Base-by-base conservation (phyloP, 2,797 vertebrate genomes). In the Galaxias olidus region DNA sequence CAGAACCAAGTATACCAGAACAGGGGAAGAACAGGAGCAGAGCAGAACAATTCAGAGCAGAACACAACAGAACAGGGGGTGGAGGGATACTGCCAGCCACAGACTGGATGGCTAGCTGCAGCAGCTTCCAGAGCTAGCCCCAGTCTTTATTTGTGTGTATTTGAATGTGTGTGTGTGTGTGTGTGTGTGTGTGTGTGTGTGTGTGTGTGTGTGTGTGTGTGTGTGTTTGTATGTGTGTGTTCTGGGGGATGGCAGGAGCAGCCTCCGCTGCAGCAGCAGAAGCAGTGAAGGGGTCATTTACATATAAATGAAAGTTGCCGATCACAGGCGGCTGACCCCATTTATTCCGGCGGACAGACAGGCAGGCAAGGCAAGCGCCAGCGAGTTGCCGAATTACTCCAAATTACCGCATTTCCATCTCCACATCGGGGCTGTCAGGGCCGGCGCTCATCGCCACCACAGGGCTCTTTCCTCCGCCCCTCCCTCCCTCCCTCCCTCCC, bases 271-370 rank as follows among this genome's bases (percentile, higher is more conserved):
- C 84, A 85, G 86, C 86, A 68, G 79, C 84, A 85, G 86, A 85
- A 68, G 79, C 84, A 77, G 82, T 85, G 75, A 84, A 70, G 74
- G 83, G 91, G 91, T 91, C 90, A 93, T 93, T 93, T 93, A 92
- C 92, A 93, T 93, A 93, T 93, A 93, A 93, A 93, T 93, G 92
- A 93, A 93, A 92, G 92, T 93, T 93, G 92, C 91, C 91, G 91
- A 93, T 93, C 91, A 92, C 89, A 92, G 79, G 80, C 89, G 75
- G 88, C 89, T 92, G 92, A 93, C 92, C 91, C 90, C 90, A 92
- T 93, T 93, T 90, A 92, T 93, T 93, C 87, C 85, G 80, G 90
- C 73, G 80, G 90, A 92, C 87, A 89, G 90, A 90, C 89, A 87
- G 92, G 84, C 90, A 90, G 90, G 84, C 87, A 82, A 86, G 78